Percentiles rank a stretch among this genome's conserved stretches.
These are phyloP conservation scores for Cyclina sinensis DNA, from an alignment of 1,140 invertebrate genomes.

Conservation along the genomic window DNA sequence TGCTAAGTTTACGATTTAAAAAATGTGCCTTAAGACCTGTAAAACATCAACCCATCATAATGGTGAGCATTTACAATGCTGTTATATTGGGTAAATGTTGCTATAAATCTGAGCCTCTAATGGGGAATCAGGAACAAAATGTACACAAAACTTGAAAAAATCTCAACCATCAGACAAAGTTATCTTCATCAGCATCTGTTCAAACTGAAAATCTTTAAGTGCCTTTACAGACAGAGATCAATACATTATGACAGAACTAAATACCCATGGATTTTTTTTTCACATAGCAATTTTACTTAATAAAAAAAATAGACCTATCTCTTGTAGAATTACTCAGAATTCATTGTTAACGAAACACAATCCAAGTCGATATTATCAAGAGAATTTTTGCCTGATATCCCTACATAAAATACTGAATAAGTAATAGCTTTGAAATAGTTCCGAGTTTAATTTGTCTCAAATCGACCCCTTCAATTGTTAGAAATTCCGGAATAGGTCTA, in stretches of 20 bases:
- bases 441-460: constrained; percentile 69
- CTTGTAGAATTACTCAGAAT: constrained; percentile 23
- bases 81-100: too few relatives aligned
- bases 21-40: too few relatives aligned
- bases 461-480: constrained; percentile 63
- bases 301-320: background rate
- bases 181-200: background rate
- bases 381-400: constrained; percentile 64
- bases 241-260: constrained; percentile 2
- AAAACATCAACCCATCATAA: too few relatives aligned
- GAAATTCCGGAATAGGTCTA: constrained; percentile 43
- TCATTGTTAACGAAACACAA: constrained; percentile 6
- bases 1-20: too few relatives aligned
- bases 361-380: constrained; percentile 44
- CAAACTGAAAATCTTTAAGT: background rate
- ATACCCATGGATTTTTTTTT: constrained; percentile 9
- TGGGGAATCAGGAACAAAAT: too few relatives aligned
- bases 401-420: constrained; percentile 65
- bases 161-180: background rate
- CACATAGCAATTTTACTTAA: background rate
- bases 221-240: background rate
- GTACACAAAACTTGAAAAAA: too few relatives aligned
- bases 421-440: constrained; percentile 67
- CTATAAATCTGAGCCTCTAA: too few relatives aligned
- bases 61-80: too few relatives aligned